Base-by-base conservation (phyloP, 2,113 vertebrate genomes). In the Todiramphus saurophagus region DNA sequence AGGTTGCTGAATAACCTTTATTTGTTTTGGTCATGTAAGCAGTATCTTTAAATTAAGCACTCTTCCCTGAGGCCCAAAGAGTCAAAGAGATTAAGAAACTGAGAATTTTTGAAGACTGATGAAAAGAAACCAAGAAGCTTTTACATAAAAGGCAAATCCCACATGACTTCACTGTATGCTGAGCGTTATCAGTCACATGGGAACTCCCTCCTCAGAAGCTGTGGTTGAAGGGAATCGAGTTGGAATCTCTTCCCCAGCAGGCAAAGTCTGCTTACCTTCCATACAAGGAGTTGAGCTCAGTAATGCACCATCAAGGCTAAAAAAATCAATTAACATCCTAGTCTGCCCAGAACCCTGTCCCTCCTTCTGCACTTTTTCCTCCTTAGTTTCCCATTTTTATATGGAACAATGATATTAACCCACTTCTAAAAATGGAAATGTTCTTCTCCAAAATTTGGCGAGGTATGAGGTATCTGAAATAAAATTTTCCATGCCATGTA, bases 71-170 rank as follows among this genome's bases (percentile, higher is more conserved):
- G 87, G 87, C 87, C 73, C 37, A 59, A 39, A 96, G 60, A 18
- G 43, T 37, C 67, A 90, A 90, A 91, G 0, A 75, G 25, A 94
- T 89, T 51, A 93, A 89, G 44, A 84, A 94, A 23, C n/a, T 35
- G 24, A 76, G 50, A 69, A 59, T 67, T 83, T 90, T 24, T 88
- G 43, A 96, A 95, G 63, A 60, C 17, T 27, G 55, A 93, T 90
- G 72, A 94, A 94, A 96, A 67, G 67, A 88, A 93, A 80, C 31
- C 46, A 88, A 74, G 51, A 58, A 68, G 18, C 27, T 75, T 85
- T 80, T 51, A 51, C 7, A 59, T 11, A 66, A 86, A 85, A 88
- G 63, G 60, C 75, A 94, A 92, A 80, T 8, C 11, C 24, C 94
- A 83, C 83, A 96, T 96, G 96, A 96, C 90, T 89, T 51, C 15